Conservation (phyloP, 2,113 vertebrate genomes). For the Xiphophorus couchianus region DNA sequence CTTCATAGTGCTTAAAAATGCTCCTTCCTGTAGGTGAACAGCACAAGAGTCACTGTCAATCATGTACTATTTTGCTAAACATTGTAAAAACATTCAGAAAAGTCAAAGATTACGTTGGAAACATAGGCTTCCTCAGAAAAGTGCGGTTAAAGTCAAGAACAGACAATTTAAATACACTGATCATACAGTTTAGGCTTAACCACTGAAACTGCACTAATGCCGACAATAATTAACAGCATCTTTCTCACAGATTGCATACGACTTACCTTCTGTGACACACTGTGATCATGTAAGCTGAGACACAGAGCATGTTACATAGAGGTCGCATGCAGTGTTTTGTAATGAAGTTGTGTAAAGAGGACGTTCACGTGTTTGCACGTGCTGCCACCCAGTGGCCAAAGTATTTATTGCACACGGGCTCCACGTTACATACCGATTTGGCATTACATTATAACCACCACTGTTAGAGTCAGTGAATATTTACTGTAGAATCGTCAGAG, state of each 20-base stretch:
- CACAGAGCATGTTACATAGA: constrained; percentile 1
- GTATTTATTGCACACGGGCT: not conserved
- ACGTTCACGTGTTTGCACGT: constrained; percentile 26
- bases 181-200: too few relatives aligned
- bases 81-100: too few relatives aligned
- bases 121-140: not conserved
- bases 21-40: not conserved
- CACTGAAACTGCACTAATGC: too few relatives aligned
- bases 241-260: not conserved
- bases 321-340: constrained; percentile 18
- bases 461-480: too few relatives aligned
- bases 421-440: not conserved
- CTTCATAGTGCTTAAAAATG: constrained; percentile 23
- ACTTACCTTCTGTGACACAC: constrained; percentile 9
- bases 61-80: too few relatives aligned
- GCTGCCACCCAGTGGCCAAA: constrained; percentile 27
- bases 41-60: not conserved
- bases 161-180: too few relatives aligned
- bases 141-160: too few relatives aligned
- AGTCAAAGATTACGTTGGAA: not conserved
- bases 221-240: not conserved
- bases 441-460: too few relatives aligned
- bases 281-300: not conserved
- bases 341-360: constrained; percentile 28
- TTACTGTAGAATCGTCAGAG: too few relatives aligned